phyloP scores from a whole-genome alignment of 2,888 invertebrate genomes.

The Nomada hirtipes region DNA sequence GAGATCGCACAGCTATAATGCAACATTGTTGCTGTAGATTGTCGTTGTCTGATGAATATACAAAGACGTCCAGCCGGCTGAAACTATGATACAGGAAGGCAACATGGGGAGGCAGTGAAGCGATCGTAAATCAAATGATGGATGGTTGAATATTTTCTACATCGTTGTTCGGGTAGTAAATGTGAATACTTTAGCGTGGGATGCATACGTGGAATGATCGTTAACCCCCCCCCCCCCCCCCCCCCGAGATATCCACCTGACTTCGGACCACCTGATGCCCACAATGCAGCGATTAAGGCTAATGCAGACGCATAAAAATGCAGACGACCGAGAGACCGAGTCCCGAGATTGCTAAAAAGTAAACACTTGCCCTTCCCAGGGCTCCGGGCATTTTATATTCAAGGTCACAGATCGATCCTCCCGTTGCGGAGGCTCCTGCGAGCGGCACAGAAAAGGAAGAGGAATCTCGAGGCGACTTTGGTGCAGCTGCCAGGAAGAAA shows the following conservation, averaged over 20 bases:
- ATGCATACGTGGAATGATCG: constrained; percentile 12
- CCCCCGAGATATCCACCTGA: constrained; percentile 6
- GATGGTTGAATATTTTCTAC: too few species aligned
- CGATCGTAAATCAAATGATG: too few species aligned
- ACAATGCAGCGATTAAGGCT: constrained; percentile 70
- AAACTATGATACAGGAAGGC: not conserved
- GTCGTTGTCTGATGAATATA: constrained; percentile 63
- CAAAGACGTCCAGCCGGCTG: constrained; percentile 55
- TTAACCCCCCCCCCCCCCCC: constrained; percentile 24
- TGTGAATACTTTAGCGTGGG: not conserved
- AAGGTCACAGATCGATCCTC: constrained; percentile 62
- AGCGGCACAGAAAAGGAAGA: constrained; percentile 50
- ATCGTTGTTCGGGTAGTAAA: too few species aligned
- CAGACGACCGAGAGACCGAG: constrained; percentile 70
- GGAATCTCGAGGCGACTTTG: constrained; percentile 24
- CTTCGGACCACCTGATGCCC: constrained; percentile 41
- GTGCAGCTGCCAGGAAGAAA: constrained; percentile 53
- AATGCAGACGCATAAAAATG: constrained; percentile 71
- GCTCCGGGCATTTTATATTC: constrained; percentile 67
- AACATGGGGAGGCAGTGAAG: not conserved
- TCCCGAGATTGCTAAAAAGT: constrained; percentile 70
- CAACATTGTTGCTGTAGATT: constrained; percentile 56
- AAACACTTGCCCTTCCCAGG: constrained; percentile 66
- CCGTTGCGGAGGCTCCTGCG: constrained; percentile 29
- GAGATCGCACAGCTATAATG: constrained; percentile 31